Evolutionary conservation across 1,140 invertebrate species (phyloP), one percentile per base, ranked within the genome.

Genomic region (Danaus plexippus): DNA sequence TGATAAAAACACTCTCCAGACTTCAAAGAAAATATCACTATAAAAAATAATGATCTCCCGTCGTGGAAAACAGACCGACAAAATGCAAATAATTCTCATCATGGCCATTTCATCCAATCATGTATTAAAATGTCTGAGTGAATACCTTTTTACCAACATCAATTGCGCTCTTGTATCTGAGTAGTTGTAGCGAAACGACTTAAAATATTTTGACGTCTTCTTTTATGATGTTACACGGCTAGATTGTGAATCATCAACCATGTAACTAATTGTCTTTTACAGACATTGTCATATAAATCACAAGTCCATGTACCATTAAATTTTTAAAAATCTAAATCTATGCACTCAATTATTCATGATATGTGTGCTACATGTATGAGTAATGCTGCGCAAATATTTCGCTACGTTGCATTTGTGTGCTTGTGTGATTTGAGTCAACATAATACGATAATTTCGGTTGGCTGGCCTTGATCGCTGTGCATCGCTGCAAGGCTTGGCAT

Each of bases 381-480:
- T 53, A 32, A 32, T 22, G 44, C 32, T 50, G 32, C 45, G 18
- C 18, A 46, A 46, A 49, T 50, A 41, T 52, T 32, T 32, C 22
- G 22, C 22, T 32, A 8, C 22, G 22, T 32, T 32, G 45, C 52
- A 53, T 53, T 55, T 59, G 56, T 63, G 49, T 63, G 48, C 55
- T 60, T 57, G 63, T 57, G 57, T 63, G 63, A 57, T 57, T 58
- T 60, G 47, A 60, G 59, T 59, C 55, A 47, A 43, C 22, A 32
- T 32, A 32, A 32, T 32, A 52, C 64, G 58, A 72, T 71, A 71
- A 74, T 65, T 71, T 63, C 67, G 66, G 62, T 64, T 67, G 64
- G 51, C 73, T 75, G 80, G 78, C 82, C 82, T 85, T 85, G 82
- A 67, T 64, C 64, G 73, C 57, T 68, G 72, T 74, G 69, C 71